Percentiles rank a stretch among this genome's conserved stretches.
Evolutionary conservation across 2,113 vertebrate genomes (phyloP).

Genomic region (Mixornis gularis): DNA sequence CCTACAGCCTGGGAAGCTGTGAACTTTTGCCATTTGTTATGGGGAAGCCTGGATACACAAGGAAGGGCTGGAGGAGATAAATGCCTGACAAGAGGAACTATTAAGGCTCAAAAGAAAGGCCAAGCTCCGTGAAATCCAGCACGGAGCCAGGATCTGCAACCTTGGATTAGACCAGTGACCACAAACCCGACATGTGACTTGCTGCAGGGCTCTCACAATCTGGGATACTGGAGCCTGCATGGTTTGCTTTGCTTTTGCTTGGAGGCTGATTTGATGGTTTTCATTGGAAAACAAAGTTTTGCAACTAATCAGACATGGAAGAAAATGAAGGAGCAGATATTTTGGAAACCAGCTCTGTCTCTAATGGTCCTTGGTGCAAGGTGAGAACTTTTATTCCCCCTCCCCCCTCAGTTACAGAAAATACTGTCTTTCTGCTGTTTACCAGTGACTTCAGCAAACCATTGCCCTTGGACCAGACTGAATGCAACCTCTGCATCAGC

Average conservation of each 20-base stretch:
- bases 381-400: slow-evolving; percentile 32
- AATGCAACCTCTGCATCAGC: slow-evolving; percentile 2
- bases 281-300: slow-evolving; percentile 22
- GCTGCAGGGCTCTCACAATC: background rate
- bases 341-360: slow-evolving; percentile 18
- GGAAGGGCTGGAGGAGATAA: background rate
- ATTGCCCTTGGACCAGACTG: slow-evolving; percentile 7
- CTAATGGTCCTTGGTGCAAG: slow-evolving; percentile 62
- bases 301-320: slow-evolving; percentile 56
- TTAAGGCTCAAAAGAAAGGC: background rate
- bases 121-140: background rate
- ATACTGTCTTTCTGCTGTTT: slow-evolving; percentile 5
- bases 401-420: background rate
- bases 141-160: background rate
- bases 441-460: background rate
- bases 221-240: background rate
- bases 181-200: background rate
- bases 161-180: slow-evolving; percentile 27
- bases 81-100: background rate
- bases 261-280: slow-evolving; percentile 29
- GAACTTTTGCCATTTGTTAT: background rate
- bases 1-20: background rate
- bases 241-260: background rate
- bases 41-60: background rate
- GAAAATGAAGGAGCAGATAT: slow-evolving; percentile 44